A percentile compares a stretch with the other conserved stretches of the same genome.
Conservation (phyloP, 2,888 invertebrate species). For the Dorcus hopei region DNA sequence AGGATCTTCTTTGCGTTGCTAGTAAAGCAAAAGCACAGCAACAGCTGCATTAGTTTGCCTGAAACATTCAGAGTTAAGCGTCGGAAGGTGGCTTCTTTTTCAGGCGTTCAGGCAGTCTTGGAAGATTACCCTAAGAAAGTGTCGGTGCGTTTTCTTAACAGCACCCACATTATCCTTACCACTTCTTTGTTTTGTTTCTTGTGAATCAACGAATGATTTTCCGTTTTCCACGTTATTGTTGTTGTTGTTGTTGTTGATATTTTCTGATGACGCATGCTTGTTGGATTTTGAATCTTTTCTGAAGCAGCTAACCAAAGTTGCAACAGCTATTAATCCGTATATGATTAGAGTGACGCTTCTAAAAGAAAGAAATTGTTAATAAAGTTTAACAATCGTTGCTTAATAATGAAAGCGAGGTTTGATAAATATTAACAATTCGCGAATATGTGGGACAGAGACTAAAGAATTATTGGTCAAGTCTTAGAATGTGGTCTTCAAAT, state of each 20-base stretch:
- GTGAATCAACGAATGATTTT: background rate
- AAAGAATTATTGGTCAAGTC: too few relatives aligned
- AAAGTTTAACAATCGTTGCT: background rate
- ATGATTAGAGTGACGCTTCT: constrained; percentile 55
- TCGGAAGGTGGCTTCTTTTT: too few relatives aligned
- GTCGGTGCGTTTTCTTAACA: too few relatives aligned
- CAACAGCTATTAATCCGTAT: constrained; percentile 56
- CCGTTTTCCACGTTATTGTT: constrained; percentile 29
- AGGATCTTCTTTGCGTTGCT: constrained; percentile 74
- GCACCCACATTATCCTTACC: too few relatives aligned
- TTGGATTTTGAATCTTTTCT: constrained; percentile 47
- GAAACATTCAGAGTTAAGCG: constrained; percentile 28
- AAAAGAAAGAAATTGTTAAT: constrained; percentile 20
- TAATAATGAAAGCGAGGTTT: background rate
- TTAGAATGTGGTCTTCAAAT: background rate
- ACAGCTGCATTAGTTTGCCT: constrained; percentile 60
- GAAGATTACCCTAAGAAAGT: too few relatives aligned
- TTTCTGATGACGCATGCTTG: constrained; percentile 31
- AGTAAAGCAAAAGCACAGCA: constrained; percentile 73
- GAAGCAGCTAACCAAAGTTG: constrained; percentile 63
- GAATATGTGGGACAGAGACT: too few relatives aligned
- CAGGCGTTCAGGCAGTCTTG: too few relatives aligned
- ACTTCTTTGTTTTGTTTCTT: constrained; percentile 12
- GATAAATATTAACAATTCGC: too few relatives aligned
- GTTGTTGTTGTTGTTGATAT: constrained; percentile 36